These are phyloP conservation scores for Glyptemys insculpta DNA, from an alignment of 2,797 vertebrate species.

Conservation along the genomic window DNA sequence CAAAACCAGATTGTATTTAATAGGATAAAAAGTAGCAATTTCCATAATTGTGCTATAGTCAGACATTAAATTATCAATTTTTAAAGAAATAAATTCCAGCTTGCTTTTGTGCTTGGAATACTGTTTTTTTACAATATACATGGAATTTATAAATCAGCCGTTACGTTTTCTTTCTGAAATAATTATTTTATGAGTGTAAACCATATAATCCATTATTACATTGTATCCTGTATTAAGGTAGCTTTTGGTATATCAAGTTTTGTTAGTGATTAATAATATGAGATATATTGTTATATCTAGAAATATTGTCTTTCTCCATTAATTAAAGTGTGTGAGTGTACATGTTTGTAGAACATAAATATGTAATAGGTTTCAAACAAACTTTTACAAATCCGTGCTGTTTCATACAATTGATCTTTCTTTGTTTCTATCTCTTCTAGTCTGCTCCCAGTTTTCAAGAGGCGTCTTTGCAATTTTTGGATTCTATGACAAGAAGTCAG, in stretches of 20 bases:
- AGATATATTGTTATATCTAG: neutral
- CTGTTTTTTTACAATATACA: neutral
- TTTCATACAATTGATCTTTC: neutral
- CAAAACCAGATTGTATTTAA: slow-evolving; percentile 5
- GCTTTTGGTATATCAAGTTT: neutral
- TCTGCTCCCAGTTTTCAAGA: slow-evolving; percentile 99
- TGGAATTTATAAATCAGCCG: neutral
- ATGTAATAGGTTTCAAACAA: neutral
- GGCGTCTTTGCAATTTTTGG: slow-evolving; percentile 99
- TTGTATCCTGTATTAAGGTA: neutral
- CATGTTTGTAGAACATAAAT: neutral
- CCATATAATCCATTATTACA: neutral
- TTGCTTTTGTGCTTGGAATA: neutral
- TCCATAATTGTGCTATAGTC: neutral
- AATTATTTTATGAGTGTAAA: neutral
- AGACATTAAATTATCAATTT: neutral
- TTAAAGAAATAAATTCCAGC: neutral
- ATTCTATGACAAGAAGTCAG: slow-evolving; percentile 99
- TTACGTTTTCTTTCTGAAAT: neutral
- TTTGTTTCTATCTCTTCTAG: slow-evolving; percentile 78
- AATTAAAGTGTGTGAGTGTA: neutral
- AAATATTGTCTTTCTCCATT: neutral
- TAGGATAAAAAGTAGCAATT: neutral
- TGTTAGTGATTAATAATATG: neutral
- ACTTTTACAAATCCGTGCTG: neutral